Conservation (phyloP, 2,797 vertebrate genomes). For the Phalanger gymnotis region DNA sequence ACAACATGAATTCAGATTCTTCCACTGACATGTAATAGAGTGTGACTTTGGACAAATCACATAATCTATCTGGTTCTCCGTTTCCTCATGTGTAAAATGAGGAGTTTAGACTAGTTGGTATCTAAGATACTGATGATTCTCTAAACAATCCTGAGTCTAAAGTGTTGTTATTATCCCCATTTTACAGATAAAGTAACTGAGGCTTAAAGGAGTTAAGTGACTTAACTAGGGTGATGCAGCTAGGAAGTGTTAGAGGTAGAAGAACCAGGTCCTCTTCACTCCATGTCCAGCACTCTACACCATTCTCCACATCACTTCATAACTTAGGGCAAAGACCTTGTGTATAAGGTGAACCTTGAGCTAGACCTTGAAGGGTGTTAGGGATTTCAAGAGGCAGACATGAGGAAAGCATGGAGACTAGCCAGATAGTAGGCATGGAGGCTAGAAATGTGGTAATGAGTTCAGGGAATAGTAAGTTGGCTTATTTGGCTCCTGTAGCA, state of each 20-base stretch:
- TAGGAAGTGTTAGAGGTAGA: not conserved
- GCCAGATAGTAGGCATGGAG: not conserved
- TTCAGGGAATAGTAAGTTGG: not conserved
- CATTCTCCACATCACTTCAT: not conserved
- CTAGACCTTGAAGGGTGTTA: not conserved
- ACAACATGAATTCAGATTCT: not conserved
- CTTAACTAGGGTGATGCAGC: not conserved
- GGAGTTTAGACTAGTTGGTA: not conserved
- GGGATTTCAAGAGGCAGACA: not conserved
- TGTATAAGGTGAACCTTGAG: not conserved
- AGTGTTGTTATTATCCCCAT: not conserved
- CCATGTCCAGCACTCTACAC: not conserved
- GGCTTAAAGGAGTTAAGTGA: not conserved
- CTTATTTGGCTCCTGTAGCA: not conserved
- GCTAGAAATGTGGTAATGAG: not conserved
- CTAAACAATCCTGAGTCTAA: not conserved
- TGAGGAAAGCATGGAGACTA: not conserved
- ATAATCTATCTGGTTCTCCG: not conserved
- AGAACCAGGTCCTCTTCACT: not conserved
- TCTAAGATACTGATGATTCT: not conserved
- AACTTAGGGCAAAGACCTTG: not conserved
- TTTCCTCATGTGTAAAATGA: not conserved
- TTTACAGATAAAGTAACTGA: not conserved
- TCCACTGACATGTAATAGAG: not conserved
- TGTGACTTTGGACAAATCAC: not conserved